phyloP scores from a whole-genome alignment of 2,888 invertebrate species.

The Prenolepis imparis region DNA sequence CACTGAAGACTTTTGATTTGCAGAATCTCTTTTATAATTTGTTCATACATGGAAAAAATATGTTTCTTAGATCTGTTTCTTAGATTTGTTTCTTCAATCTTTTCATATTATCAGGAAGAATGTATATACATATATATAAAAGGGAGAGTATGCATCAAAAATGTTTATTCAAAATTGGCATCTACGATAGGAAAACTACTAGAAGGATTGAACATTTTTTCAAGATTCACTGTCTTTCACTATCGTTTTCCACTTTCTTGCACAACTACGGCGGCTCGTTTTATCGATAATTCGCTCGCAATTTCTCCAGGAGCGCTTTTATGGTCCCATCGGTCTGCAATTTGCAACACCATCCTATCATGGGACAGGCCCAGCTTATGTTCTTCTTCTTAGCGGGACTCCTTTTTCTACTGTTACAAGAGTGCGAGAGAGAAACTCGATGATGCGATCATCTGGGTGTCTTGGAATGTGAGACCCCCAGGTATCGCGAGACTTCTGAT shows the following conservation, averaged over 20 bases:
- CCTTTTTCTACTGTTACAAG: conserved; percentile 61
- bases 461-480: conserved; percentile 59
- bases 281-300: conserved; percentile 40
- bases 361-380: conserved; percentile 55
- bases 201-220: neutral
- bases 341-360: conserved; percentile 40
- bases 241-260: conserved; percentile 20
- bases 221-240: neutral
- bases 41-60: neutral
- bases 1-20: neutral
- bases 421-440: conserved; percentile 2
- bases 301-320: conserved; percentile 63
- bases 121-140: neutral
- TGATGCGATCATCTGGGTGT: conserved; percentile 70
- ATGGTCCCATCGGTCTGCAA: conserved; percentile 55
- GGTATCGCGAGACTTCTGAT: conserved; percentile 54
- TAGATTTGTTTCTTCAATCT: neutral
- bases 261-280: conserved; percentile 17
- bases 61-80: neutral
- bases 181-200: neutral
- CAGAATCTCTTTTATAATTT: neutral
- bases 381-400: conserved; percentile 47
- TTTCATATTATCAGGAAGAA: neutral
- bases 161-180: neutral
- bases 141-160: neutral